Evolutionary conservation across 2,888 invertebrate genomes (phyloP).

Genomic region (Lasioglossum pauxillum): DNA sequence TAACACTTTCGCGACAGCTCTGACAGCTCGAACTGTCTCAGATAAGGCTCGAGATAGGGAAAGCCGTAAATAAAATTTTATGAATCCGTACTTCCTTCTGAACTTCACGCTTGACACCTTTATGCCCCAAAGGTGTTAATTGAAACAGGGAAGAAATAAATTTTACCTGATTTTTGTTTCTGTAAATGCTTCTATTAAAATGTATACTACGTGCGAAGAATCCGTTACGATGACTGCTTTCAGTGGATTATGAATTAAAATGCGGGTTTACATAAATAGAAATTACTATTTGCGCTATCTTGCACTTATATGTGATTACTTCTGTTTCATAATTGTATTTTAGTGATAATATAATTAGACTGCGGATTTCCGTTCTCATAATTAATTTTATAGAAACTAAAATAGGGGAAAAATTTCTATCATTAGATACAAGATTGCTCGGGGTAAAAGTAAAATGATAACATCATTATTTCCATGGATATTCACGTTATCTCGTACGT

Average conservation of each 20-base stretch:
- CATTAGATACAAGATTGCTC: background rate
- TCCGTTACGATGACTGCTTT: background rate
- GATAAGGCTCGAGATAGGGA: background rate
- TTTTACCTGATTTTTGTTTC: background rate
- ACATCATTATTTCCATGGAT: background rate
- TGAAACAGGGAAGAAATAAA: background rate
- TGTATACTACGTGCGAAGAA: background rate
- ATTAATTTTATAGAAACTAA: background rate
- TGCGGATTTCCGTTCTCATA: background rate
- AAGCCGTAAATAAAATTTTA: constrained; percentile 6
- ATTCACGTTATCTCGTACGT: background rate
- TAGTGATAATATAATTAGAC: background rate
- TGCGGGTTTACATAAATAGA: background rate
- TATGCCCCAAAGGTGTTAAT: background rate
- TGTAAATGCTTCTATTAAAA: background rate
- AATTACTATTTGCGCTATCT: background rate
- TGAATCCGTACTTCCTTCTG: background rate
- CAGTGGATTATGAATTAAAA: background rate
- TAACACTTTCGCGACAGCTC: constrained; percentile 1
- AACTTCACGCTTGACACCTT: constrained; percentile 2
- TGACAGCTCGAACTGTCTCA: background rate
- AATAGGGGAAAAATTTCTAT: background rate
- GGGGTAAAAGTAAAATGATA: background rate
- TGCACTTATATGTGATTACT: background rate
- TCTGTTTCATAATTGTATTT: background rate